A percentile compares a stretch with the other conserved stretches of the same genome.
Conservation (phyloP, 1,140 invertebrate species). For the Brachionus paranguensis region DNA sequence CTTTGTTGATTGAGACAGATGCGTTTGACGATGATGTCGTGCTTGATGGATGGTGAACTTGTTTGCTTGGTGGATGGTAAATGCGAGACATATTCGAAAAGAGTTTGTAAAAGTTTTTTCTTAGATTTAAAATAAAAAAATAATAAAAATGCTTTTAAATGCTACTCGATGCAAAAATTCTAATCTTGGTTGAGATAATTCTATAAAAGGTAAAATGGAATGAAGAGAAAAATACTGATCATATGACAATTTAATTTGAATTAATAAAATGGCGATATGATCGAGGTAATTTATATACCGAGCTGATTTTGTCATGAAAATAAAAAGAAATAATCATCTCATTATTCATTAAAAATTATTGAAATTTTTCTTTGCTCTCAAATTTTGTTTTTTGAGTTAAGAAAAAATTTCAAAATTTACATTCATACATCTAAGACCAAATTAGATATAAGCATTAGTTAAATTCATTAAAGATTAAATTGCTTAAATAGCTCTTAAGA, state of each 20-base stretch:
- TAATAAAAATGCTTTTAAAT: not conserved
- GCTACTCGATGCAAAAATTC: not conserved
- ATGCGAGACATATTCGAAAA: slow-evolving; percentile 21
- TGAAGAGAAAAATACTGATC: not conserved
- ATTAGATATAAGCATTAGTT: not conserved
- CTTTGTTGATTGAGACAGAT: slow-evolving; percentile 15
- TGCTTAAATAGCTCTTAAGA: not conserved
- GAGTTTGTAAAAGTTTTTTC: not conserved
- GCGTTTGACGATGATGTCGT: not conserved
- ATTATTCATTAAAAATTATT: slow-evolving; percentile 1
- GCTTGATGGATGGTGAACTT: not conserved
- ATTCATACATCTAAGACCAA: slow-evolving; percentile 7
- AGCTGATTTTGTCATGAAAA: not conserved
- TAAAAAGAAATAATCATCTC: not conserved
- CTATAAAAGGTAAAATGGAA: not conserved
- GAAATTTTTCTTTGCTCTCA: slow-evolving; percentile 7
- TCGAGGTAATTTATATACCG: not conserved
- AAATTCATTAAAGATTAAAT: not conserved
- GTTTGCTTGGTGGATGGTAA: not conserved
- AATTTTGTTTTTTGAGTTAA: not conserved
- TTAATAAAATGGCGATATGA: slow-evolving; percentile 8
- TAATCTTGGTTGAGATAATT: slow-evolving; percentile 5
- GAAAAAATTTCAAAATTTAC: not conserved
- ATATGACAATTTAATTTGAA: slow-evolving; percentile 4
- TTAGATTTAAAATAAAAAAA: not conserved